phyloP scores from a whole-genome alignment of 2,888 invertebrate species.

The Drosophila gaucha region DNA sequence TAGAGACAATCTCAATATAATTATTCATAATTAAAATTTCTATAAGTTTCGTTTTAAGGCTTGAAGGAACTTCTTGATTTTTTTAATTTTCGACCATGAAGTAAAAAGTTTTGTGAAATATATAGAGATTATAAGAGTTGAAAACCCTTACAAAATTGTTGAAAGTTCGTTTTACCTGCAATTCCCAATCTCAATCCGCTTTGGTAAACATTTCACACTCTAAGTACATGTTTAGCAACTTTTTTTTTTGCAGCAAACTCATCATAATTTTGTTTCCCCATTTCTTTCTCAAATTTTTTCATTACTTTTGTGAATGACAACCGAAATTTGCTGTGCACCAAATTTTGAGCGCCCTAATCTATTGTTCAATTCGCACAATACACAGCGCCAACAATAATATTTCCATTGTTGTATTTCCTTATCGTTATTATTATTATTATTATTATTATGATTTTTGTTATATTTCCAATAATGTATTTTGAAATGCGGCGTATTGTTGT shows the following conservation, averaged over 20 bases:
- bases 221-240: slow-evolving; percentile 2
- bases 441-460: slow-evolving; percentile 35
- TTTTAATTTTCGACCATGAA: no score
- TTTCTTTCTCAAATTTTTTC: slow-evolving; percentile 3
- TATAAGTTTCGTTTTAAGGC: background rate
- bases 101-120: no score
- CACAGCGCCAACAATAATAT: slow-evolving; percentile 16
- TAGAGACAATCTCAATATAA: background rate
- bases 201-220: slow-evolving; percentile 18
- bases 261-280: background rate
- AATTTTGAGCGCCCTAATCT: slow-evolving; percentile 36
- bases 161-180: no score
- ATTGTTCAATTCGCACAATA: slow-evolving; percentile 48
- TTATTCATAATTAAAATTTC: background rate
- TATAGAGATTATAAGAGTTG: no score
- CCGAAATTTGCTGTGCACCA: slow-evolving; percentile 45
- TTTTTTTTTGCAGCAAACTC: background rate
- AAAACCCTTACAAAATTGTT: no score
- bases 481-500: slow-evolving; percentile 48
- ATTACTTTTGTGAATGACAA: slow-evolving; percentile 19
- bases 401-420: slow-evolving; percentile 36
- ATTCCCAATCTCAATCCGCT: background rate
- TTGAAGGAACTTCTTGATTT: no score
- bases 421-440: slow-evolving; percentile 32
- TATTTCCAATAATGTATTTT: slow-evolving; percentile 35